Evolutionary conservation across 1,140 invertebrate genomes (phyloP).

Genomic region (Phthorimaea operculella): DNA sequence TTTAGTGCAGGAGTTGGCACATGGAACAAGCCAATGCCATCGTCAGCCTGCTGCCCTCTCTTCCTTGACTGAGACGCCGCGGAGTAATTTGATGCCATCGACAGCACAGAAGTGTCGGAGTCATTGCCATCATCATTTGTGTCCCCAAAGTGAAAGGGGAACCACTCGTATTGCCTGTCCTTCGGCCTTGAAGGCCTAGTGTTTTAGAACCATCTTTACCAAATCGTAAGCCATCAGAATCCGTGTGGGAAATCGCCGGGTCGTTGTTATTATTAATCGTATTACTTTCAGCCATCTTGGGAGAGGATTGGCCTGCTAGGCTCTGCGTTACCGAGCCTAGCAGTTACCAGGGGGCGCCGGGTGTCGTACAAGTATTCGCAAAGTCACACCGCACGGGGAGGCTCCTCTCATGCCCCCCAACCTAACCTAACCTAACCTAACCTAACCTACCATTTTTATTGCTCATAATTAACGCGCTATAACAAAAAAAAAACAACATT

Average conservation of each 20-base stretch:
- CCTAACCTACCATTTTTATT: too few species aligned
- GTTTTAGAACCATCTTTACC: too few species aligned
- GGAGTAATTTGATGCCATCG: neutral
- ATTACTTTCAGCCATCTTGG: too few species aligned
- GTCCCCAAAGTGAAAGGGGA: neutral
- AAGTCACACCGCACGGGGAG: neutral
- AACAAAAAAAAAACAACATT: too few species aligned
- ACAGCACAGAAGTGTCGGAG: neutral
- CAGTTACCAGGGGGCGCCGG: neutral
- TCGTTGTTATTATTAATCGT: neutral
- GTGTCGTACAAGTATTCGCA: neutral
- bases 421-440: slow-evolving; percentile 11
- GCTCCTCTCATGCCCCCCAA: neutral
- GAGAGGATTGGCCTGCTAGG: neutral
- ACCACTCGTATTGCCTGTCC: too few species aligned
- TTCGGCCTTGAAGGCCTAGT: too few species aligned
- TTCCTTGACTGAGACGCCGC: neutral
- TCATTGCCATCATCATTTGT: neutral
- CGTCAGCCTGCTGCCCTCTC: neutral
- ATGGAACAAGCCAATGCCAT: neutral
- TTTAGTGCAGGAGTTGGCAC: slow-evolving; percentile 3
- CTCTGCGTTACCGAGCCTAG: neutral
- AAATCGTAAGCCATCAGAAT: neutral
- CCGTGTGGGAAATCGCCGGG: neutral
- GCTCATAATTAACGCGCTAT: too few species aligned